Percentiles rank a stretch among this genome's conserved stretches.
phyloP scores from a whole-genome alignment of 2,113 vertebrate genomes.

The Conger conger region DNA sequence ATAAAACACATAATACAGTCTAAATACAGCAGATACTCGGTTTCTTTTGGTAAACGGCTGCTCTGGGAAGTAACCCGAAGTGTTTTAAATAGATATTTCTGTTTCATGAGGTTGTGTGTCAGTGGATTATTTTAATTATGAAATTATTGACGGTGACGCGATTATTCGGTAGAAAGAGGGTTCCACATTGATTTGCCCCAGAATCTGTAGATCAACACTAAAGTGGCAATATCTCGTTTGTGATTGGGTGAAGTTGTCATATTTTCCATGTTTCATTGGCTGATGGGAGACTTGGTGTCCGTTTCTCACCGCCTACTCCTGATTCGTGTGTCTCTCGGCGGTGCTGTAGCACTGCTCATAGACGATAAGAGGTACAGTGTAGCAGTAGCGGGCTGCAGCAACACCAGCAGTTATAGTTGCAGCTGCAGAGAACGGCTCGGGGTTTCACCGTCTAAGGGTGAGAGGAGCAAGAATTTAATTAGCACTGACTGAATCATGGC shows the following conservation, averaged over 20 bases:
- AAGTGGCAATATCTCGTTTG: neutral
- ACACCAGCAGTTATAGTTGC: conserved; percentile 27
- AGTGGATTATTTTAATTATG: neutral
- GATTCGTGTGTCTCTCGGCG: neutral
- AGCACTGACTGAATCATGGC: conserved; percentile 57
- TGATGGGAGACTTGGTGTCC: neutral
- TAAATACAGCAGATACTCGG: neutral
- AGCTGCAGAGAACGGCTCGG: conserved; percentile 23
- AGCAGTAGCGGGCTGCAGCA: conserved; percentile 20
- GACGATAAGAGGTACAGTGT: conserved; percentile 24
- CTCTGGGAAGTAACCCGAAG: no score
- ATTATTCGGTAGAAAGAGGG: neutral
- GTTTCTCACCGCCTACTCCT: neutral
- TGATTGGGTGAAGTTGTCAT: conserved; percentile 18
- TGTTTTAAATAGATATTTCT: neutral
- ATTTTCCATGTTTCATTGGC: neutral
- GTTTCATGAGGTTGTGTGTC: neutral
- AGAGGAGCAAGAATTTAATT: conserved; percentile 39
- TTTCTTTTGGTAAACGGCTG: no score
- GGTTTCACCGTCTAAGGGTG: conserved; percentile 38
- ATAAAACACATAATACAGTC: neutral
- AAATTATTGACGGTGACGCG: neutral
- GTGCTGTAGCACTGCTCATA: conserved; percentile 37
- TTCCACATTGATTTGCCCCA: conserved; percentile 16
- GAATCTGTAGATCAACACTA: neutral